phyloP scores from a whole-genome alignment of 2,888 invertebrate species.

The Perdita meconis region DNA sequence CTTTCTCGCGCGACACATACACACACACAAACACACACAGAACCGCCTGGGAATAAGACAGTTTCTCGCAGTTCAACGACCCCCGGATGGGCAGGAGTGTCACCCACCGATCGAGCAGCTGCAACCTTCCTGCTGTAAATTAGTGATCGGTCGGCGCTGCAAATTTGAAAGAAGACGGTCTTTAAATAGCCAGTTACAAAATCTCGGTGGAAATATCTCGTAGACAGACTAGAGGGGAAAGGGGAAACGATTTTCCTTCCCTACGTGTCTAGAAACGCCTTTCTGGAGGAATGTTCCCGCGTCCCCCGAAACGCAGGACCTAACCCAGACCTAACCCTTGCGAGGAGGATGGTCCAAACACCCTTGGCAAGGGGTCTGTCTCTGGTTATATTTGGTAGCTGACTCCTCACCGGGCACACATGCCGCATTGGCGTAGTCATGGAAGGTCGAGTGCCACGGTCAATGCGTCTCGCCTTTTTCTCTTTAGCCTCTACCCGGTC shows the following conservation, averaged over 20 bases:
- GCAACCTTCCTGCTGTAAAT: slow-evolving; percentile 44
- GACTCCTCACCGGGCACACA: slow-evolving; percentile 77
- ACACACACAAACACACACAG: not conserved
- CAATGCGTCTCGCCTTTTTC: slow-evolving; percentile 66
- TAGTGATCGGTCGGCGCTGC: slow-evolving; percentile 49
- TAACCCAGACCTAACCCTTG: slow-evolving; percentile 74
- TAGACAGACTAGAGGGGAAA: slow-evolving; percentile 6
- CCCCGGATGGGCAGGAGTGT: slow-evolving; percentile 23
- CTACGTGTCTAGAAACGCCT: slow-evolving; percentile 39
- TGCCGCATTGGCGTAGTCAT: slow-evolving; percentile 78
- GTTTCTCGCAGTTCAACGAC: slow-evolving; percentile 57
- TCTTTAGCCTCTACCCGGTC: not conserved
- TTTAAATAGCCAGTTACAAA: slow-evolving; percentile 66
- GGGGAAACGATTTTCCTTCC: slow-evolving; percentile 49
- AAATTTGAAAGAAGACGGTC: slow-evolving; percentile 58
- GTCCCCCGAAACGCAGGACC: slow-evolving; percentile 38
- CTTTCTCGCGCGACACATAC: slow-evolving; percentile 2
- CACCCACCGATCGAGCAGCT: slow-evolving; percentile 34
- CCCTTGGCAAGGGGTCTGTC: slow-evolving; percentile 83
- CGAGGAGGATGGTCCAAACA: slow-evolving; percentile 78
- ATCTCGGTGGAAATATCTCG: slow-evolving; percentile 57
- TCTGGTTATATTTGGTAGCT: slow-evolving; percentile 82
- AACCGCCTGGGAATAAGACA: slow-evolving; percentile 14
- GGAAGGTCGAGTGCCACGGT: slow-evolving; percentile 67
- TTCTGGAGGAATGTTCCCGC: slow-evolving; percentile 47